These are phyloP conservation scores for Thysanoteuthis rhombus DNA, from an alignment of 2,888 invertebrate genomes.

Conservation along the genomic window DNA sequence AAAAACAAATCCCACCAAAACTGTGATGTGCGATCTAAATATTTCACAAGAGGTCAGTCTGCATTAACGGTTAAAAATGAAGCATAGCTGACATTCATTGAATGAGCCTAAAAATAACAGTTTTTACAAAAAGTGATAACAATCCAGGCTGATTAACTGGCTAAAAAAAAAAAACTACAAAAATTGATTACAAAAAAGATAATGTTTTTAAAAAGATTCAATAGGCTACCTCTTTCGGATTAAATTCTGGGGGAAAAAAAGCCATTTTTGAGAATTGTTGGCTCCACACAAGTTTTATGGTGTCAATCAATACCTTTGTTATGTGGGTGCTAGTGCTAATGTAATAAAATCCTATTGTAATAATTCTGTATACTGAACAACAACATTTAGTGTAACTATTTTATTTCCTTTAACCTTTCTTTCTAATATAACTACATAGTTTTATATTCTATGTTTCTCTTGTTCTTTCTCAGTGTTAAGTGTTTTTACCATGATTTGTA, in stretches of 20 bases:
- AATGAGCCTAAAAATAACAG: slow-evolving; percentile 12
- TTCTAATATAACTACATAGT: too few relatives aligned
- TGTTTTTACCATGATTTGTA: neutral
- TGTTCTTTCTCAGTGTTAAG: neutral
- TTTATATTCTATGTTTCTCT: neutral
- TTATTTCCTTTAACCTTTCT: too few relatives aligned
- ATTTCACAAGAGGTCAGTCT: neutral
- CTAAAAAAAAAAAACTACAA: neutral
- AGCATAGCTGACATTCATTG: neutral
- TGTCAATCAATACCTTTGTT: neutral
- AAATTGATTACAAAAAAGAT: neutral
- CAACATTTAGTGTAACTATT: too few relatives aligned
- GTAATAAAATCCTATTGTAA: neutral
- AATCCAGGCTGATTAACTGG: neutral
- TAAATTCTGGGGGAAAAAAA: neutral
- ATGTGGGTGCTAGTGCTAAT: neutral
- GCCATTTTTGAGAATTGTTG: neutral
- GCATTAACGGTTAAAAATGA: neutral
- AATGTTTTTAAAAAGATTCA: neutral
- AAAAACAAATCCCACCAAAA: neutral
- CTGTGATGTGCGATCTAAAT: neutral
- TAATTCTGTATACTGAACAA: neutral
- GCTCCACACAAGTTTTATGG: neutral
- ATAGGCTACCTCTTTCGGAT: neutral
- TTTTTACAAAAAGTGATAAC: neutral